Evolutionary conservation across 1,140 invertebrate genomes (phyloP).

Genomic region (Camponotus floridanus): DNA sequence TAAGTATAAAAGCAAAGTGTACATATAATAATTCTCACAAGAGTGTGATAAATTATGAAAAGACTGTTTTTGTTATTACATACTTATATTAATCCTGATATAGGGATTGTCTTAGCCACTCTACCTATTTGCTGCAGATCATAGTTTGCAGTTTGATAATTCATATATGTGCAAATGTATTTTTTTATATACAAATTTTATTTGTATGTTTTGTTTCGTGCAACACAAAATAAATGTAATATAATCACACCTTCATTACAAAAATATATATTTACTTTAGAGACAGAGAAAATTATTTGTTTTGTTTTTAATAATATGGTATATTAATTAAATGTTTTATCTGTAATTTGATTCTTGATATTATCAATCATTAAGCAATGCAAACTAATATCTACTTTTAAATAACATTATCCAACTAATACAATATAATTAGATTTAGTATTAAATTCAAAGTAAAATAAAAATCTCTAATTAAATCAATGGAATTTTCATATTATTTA

Average conservation of each 20-base stretch:
- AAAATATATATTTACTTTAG: conserved; percentile 19
- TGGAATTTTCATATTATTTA: not conserved
- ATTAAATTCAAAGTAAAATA: not conserved
- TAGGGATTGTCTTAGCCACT: conserved; percentile 56
- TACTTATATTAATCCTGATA: conserved; percentile 53
- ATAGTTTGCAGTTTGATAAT: conserved; percentile 45
- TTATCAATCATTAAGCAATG: conserved; percentile 6
- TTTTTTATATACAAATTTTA: conserved; percentile 35
- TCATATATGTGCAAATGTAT: conserved; percentile 8
- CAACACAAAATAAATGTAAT: no score
- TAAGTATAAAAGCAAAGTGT: conserved; percentile 24
- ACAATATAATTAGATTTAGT: not conserved
- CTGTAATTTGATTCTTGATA: not conserved
- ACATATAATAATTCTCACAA: conserved; percentile 73
- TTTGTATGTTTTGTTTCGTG: conserved; percentile 25
- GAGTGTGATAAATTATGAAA: conserved; percentile 75
- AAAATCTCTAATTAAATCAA: not conserved
- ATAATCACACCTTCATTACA: not conserved
- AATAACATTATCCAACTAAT: conserved; percentile 3
- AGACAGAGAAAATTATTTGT: not conserved
- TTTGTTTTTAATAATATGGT: not conserved
- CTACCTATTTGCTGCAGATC: conserved; percentile 22
- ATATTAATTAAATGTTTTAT: not conserved
- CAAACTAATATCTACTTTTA: not conserved
- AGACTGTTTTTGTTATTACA: conserved; percentile 30